A percentile compares a stretch with the other conserved stretches of the same genome.
phyloP scores from a whole-genome alignment of 2,797 vertebrate species.

The Sebastiscus tertius region DNA sequence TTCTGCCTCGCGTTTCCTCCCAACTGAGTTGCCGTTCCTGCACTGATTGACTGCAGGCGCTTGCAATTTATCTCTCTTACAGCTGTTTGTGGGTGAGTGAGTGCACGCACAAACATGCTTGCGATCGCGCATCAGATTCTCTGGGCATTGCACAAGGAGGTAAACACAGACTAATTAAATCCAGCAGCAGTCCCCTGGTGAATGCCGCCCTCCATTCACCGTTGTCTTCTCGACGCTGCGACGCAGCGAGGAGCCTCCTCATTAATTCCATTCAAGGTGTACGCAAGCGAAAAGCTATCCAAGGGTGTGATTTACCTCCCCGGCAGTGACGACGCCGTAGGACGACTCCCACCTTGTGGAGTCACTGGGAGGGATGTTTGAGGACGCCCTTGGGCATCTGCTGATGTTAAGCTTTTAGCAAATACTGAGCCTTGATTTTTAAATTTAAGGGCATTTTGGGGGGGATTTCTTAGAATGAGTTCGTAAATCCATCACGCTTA shows the following conservation, averaged over 20 bases:
- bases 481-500: slow-evolving; percentile 40
- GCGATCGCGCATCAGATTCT: slow-evolving; percentile 41
- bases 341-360: slow-evolving; percentile 7
- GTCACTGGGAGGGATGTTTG: slow-evolving; percentile 34
- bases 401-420: slow-evolving; percentile 27
- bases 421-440: slow-evolving; percentile 20
- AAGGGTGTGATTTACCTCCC: slow-evolving; percentile 33
- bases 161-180: slow-evolving; percentile 80
- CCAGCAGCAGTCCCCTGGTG: slow-evolving; percentile 56
- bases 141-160: slow-evolving; percentile 54
- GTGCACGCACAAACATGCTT: slow-evolving; percentile 3
- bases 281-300: slow-evolving; percentile 22
- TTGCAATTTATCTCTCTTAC: slow-evolving; percentile 50
- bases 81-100: slow-evolving; percentile 22
- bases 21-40: slow-evolving; percentile 53
- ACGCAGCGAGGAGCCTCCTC: slow-evolving; percentile 58
- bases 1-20: slow-evolving; percentile 53
- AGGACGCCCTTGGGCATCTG: slow-evolving; percentile 46
- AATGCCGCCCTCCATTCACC: slow-evolving; percentile 49
- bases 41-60: slow-evolving; percentile 50
- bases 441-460: slow-evolving; percentile 22
- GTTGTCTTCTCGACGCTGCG: slow-evolving; percentile 56
- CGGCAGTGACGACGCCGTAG: background rate
- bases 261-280: slow-evolving; percentile 68
- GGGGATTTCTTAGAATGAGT: slow-evolving; percentile 7